Conservation (phyloP, 1,140 invertebrate species). For the Ceratoteleas bidentatus region DNA sequence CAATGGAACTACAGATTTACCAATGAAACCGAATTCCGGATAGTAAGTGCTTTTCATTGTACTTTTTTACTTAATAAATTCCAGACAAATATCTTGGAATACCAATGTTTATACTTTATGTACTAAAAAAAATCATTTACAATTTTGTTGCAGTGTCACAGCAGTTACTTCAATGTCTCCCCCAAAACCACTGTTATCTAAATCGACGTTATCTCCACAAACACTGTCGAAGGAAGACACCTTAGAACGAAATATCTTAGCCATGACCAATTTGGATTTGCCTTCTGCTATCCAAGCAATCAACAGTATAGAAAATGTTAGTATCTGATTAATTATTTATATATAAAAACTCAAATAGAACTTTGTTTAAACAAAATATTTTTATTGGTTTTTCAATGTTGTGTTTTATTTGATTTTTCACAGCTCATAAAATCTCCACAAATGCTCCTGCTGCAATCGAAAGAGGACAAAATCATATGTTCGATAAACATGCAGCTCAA, state of each 20-base stretch:
- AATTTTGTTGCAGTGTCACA: slow-evolving; percentile 16
- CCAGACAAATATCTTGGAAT: no score
- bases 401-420: no score
- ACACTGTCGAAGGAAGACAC: slow-evolving; percentile 77
- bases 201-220: slow-evolving; percentile 69
- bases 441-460: no score
- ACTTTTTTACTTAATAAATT: no score
- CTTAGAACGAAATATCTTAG: slow-evolving; percentile 84
- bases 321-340: slow-evolving; percentile 1
- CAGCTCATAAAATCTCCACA: no score
- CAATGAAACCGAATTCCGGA: slow-evolving; percentile 63
- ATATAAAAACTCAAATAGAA: slow-evolving; percentile 80
- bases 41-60: slow-evolving; percentile 66
- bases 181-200: slow-evolving; percentile 78
- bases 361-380: slow-evolving; percentile 87
- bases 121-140: slow-evolving; percentile 50
- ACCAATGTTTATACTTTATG: no score
- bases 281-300: slow-evolving; percentile 85
- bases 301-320: slow-evolving; percentile 83
- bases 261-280: slow-evolving; percentile 86
- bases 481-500: no score
- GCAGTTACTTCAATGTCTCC: slow-evolving; percentile 81
- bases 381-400: no score
- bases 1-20: slow-evolving; percentile 66
- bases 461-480: no score